Evolutionary conservation across 2,113 vertebrate genomes (phyloP).

Genomic region (Thalassarche chlororhynchos): DNA sequence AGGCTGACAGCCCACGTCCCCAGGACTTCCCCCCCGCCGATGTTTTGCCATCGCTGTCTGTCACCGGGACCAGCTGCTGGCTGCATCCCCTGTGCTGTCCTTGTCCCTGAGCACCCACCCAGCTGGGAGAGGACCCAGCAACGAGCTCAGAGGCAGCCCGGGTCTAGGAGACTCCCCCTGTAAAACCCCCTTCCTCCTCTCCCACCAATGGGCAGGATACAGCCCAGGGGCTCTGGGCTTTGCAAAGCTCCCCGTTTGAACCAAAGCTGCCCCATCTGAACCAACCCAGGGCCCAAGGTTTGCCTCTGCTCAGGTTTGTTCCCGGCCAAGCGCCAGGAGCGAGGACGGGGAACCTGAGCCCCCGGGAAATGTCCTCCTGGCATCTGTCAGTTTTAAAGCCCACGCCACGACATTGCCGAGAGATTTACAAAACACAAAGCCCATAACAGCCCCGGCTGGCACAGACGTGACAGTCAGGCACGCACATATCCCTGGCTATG

Average conservation of each 20-base stretch:
- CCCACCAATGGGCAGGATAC: neutral
- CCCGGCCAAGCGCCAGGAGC: neutral
- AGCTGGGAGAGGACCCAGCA: neutral
- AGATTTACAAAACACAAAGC: neutral
- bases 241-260: neutral
- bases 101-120: neutral
- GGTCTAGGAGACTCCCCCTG: neutral
- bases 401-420: rapidly evolving
- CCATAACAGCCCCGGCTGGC: neutral
- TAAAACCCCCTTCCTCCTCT: neutral
- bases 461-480: neutral
- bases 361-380: neutral
- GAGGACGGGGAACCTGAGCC: neutral
- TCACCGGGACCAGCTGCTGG: neutral
- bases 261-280: neutral
- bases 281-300: no score
- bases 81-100: neutral
- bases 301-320: rapidly evolving
- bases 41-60: neutral
- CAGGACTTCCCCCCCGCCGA: rapidly evolving
- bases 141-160: neutral
- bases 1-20: neutral
- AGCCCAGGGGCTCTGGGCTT: neutral
- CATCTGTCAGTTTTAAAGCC: neutral
- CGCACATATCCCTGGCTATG: neutral